Base-by-base conservation (phyloP, 1,140 invertebrate genomes). In the Macrobrachium rosenbergii region DNA sequence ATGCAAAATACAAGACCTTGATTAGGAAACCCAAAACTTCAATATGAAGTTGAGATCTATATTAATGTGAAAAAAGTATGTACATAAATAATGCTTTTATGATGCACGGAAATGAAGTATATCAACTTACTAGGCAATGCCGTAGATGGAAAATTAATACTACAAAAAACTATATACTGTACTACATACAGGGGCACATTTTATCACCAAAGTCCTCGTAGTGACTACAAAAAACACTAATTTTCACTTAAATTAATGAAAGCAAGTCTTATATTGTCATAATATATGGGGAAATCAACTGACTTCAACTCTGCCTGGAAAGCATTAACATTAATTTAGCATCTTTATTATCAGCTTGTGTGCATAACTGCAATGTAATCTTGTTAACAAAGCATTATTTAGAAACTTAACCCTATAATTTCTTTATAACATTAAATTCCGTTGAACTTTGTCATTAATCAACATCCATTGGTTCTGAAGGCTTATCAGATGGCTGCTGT, bases 401-500 rank as follows among this genome's bases (percentile, higher is more conserved):
- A 52, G 52, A 52, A 52, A 52, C 52, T 52, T 52, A 52, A 52
- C 7, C 52, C 52, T 52, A 52, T 75, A 23, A 43, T 21, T n/a
- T 62, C 77, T 59, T 43, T 21, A 67, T 73, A 69, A 82, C 23
- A 72, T 69, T 19, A 19, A 23, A 72, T 58, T 23, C 28, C 28
- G 17, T 59, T 52, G 69, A 17, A 59, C 60, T 72, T 52, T 16
- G 21, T 19, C 76, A 78, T 78, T 88, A 88, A 73, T 88, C 87
- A 21, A 88, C 87, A 75, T 88, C 87, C 87, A 88, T 88, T 37
- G 87, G 87, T 88, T 88, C 87, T 17, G 82, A 45, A n/a, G 87
- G 78, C n/a, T 83, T 84, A n/a, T 88, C 78, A 58, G 64, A 72
- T 21, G 76, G 28, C 17, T 78, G 76, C 67, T 87, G 82, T 63